These are phyloP conservation scores for Myotis pilosus DNA, from an alignment of 2,797 vertebrate genomes.

Conservation along the genomic window DNA sequence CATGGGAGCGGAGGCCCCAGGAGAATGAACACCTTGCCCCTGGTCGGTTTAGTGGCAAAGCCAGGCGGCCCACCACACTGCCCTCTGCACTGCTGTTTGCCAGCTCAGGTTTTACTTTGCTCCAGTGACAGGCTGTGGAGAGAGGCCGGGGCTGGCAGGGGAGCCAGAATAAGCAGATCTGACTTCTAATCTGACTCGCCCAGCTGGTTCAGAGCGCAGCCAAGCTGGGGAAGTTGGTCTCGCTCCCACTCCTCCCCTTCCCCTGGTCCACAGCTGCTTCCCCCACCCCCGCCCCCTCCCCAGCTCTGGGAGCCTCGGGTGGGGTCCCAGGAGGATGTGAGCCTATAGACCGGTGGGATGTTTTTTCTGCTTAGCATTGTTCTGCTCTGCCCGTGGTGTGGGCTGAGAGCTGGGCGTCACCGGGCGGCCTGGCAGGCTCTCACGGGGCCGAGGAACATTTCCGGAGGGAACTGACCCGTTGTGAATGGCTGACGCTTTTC, in stretches of 20 bases:
- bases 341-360: slow-evolving; percentile 27
- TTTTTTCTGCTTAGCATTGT: slow-evolving; percentile 54
- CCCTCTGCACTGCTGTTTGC: background rate
- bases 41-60: background rate
- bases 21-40: background rate
- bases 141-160: background rate
- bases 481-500: slow-evolving; percentile 15
- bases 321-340: slow-evolving; percentile 55
- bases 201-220: slow-evolving; percentile 34
- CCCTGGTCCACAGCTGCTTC: background rate
- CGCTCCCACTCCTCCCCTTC: background rate
- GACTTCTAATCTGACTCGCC: slow-evolving; percentile 58
- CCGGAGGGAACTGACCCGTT: slow-evolving; percentile 5
- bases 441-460: slow-evolving; percentile 36
- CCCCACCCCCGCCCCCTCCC: background rate
- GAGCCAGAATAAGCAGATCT: slow-evolving; percentile 61
- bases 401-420: slow-evolving; percentile 19
- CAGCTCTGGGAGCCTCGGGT: background rate
- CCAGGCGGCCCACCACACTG: background rate
- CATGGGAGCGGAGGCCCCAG: background rate
- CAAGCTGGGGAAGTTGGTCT: background rate
- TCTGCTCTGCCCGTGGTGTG: slow-evolving; percentile 50
- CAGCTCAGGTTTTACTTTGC: background rate
- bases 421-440: slow-evolving; percentile 40
- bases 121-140: no score